phyloP scores from a whole-genome alignment of 1,140 invertebrate genomes.

The Galendromus occidentalis region DNA sequence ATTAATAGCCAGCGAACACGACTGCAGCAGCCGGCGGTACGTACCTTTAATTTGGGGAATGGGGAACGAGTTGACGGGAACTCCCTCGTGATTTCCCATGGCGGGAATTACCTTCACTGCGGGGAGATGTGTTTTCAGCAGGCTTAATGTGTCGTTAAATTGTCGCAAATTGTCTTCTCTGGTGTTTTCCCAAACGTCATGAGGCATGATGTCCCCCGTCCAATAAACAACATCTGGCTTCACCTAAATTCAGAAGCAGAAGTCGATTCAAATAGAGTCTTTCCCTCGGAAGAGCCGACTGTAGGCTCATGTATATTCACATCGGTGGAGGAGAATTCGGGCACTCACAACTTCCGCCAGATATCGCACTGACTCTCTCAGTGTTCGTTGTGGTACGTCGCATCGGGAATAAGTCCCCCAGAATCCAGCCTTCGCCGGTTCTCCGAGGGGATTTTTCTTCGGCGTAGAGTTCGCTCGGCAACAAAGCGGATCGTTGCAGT shows the following conservation, averaged over 20 bases:
- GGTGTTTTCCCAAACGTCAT: conserved; percentile 95
- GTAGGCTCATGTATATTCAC: no score
- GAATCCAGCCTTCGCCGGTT: conserved; percentile 21
- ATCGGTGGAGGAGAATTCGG: neutral
- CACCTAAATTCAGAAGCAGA: neutral
- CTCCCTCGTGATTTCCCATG: conserved; percentile 85
- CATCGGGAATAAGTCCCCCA: conserved; percentile 21
- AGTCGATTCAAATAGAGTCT: neutral
- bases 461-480: conserved; percentile 15
- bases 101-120: conserved; percentile 77
- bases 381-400: conserved; percentile 18
- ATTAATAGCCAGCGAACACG: no score
- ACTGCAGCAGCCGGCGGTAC: no score
- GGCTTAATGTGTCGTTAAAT: conserved; percentile 58
- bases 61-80: conserved; percentile 51
- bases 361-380: neutral
- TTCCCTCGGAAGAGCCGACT: no score
- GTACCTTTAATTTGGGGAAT: conserved; percentile 7
- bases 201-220: conserved; percentile 89
- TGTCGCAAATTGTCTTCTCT: conserved; percentile 64
- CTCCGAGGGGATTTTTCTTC: conserved; percentile 19
- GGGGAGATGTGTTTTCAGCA: conserved; percentile 59
- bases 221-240: conserved; percentile 93
- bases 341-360: neutral
- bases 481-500: conserved; percentile 20